phyloP scores from a whole-genome alignment of 2,888 invertebrate species.

The Catocala nupta region DNA sequence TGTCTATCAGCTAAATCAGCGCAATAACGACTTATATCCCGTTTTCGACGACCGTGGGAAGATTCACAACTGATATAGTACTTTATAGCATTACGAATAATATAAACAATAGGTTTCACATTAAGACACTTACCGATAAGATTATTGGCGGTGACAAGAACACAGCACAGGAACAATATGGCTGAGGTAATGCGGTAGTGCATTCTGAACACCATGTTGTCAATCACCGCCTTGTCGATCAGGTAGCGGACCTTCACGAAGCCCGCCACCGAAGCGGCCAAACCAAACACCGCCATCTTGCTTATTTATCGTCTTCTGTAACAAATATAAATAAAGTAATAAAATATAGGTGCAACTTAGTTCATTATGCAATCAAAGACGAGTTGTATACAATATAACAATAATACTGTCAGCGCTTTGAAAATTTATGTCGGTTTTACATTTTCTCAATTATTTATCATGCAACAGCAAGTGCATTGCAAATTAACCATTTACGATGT shows the following conservation, averaged over 20 bases:
- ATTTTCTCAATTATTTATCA: slow-evolving; percentile 9
- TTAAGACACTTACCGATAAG: slow-evolving; percentile 91
- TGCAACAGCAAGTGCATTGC: slow-evolving; percentile 20
- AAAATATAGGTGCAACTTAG: neutral
- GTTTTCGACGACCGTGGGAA: slow-evolving; percentile 38
- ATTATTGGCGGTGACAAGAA: slow-evolving; percentile 96
- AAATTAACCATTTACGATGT: slow-evolving; percentile 21
- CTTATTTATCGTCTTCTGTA: slow-evolving; percentile 66
- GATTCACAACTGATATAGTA: slow-evolving; percentile 31
- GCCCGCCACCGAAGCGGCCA: slow-evolving; percentile 96
- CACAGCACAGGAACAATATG: slow-evolving; percentile 94
- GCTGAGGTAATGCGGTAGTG: slow-evolving; percentile 96
- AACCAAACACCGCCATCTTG: slow-evolving; percentile 93
- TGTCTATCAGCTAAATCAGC: slow-evolving; percentile 8
- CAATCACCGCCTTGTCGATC: slow-evolving; percentile 95
- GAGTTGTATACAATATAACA: neutral
- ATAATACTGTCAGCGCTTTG: slow-evolving; percentile 3
- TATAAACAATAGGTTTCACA: slow-evolving; percentile 1
- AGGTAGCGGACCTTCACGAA: slow-evolving; percentile 96
- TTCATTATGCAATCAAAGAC: slow-evolving; percentile 15
- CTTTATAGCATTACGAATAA: slow-evolving; percentile 5
- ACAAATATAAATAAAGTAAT: slow-evolving; percentile 45
- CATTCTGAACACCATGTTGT: slow-evolving; percentile 96
- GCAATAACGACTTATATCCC: slow-evolving; percentile 44
- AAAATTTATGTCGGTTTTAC: slow-evolving; percentile 15